Evolutionary conservation across 2,113 vertebrate genomes (phyloP).

Genomic region (Cyprinodon brontotheroides): DNA sequence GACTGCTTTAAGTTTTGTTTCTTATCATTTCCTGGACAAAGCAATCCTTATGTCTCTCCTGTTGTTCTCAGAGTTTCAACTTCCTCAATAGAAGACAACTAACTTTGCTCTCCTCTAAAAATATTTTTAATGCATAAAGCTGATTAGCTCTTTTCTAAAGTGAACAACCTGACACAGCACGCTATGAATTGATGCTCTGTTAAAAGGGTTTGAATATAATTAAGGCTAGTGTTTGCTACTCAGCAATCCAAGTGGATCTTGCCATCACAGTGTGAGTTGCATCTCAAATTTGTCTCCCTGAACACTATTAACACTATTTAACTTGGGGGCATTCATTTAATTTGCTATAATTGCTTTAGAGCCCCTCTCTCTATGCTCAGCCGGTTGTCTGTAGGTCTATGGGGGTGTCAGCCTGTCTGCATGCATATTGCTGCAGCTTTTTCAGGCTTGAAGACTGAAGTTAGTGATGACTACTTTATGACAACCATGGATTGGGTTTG

Average conservation of each 20-base stretch:
- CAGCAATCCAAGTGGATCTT: constrained; percentile 68
- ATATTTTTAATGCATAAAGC: constrained; percentile 40
- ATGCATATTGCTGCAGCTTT: constrained; percentile 33
- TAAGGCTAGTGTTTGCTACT: constrained; percentile 69
- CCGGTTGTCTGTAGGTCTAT: constrained; percentile 62
- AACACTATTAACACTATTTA: constrained; percentile 76
- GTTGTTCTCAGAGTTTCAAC: constrained; percentile 39
- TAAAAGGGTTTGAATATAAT: constrained; percentile 73
- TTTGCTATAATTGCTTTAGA: constrained; percentile 76
- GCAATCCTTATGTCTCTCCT: constrained; percentile 32
- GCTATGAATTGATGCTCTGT: constrained; percentile 67
- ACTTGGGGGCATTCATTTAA: constrained; percentile 76
- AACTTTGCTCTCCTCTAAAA: constrained; percentile 44
- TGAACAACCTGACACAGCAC: constrained; percentile 64
- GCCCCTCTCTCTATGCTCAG: constrained; percentile 63
- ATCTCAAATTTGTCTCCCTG: constrained; percentile 72
- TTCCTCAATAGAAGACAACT: constrained; percentile 26
- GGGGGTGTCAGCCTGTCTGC: constrained; percentile 41
- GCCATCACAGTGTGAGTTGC: constrained; percentile 69
- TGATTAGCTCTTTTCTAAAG: constrained; percentile 56
- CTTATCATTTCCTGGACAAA: constrained; percentile 29
- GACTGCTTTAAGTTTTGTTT: constrained; percentile 33
- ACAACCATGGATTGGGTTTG: constrained; percentile 3
- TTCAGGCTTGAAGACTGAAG: constrained; percentile 18
- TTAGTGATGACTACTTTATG: constrained; percentile 4